Evolutionary conservation across 1,140 invertebrate species (phyloP), one percentile per base, ranked within the genome.

Genomic region (Drosophila varians): DNA sequence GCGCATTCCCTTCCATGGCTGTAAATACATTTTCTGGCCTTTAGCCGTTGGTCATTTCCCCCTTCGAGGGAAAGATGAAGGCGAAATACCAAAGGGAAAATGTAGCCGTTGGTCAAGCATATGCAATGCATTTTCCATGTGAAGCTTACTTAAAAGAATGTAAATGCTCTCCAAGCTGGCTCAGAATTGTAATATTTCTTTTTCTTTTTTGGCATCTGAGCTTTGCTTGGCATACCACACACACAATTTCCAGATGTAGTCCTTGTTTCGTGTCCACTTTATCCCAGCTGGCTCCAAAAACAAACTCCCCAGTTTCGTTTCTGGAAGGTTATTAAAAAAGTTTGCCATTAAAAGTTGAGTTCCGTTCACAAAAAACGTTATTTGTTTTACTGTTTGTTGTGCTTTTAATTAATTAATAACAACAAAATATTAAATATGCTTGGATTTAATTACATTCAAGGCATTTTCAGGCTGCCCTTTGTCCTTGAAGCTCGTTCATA

Each of bases 361-460:
- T 21, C 2, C 21, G 2, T 21, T 21, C 4, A 21, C n/a, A 31
- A 9, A 31, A 9, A 31, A 31, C 3, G 9, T 38, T 52, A 21
- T 8, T 4, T 36, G 21, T 8, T 9, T 43, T 21, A 3, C 28
- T 42, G 45, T 64, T 31, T 58, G n/a, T 12, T 45, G 16, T n/a
- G 8, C 34, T 54, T 74, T 54, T 61, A 72, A 72, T 77, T 65
- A 70, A 79, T 70, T 31, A 71, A 47, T 26, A 4, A 23, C 23
- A 40, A 31, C 16, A 62, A 19, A 19, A 51, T 16, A 48, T 52
- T 8, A 11, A 11, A n/a, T 31, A 16, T 4, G 31, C 23, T 11
- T 3, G 3, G 11, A n/a, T 4, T 31, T 31, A 31, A 31, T 31
- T 31, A 31, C 14, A 43, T 34, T 43, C 0, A 31, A 28, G 21